phyloP scores from a whole-genome alignment of 2,888 invertebrate species.

The Hydropsyche betteni region DNA sequence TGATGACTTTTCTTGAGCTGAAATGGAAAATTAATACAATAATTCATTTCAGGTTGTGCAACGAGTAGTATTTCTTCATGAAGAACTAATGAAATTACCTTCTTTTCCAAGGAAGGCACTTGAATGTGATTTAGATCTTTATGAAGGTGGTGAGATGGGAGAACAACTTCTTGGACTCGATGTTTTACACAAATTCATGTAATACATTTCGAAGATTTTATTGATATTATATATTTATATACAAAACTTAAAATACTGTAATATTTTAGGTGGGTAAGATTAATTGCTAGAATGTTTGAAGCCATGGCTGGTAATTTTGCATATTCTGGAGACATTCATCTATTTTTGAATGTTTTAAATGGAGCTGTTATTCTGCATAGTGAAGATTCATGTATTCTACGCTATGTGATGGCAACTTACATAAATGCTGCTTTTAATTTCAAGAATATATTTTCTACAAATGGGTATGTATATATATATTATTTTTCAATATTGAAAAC shows the following conservation, averaged over 20 bases:
- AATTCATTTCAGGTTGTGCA: constrained; percentile 79
- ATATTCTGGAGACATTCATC: constrained; percentile 94
- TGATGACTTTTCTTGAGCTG: neutral
- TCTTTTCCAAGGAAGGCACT: constrained; percentile 98
- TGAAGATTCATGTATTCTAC: constrained; percentile 93
- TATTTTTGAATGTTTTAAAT: constrained; percentile 97
- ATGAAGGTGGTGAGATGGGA: constrained; percentile 88
- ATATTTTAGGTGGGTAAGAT: constrained; percentile 82
- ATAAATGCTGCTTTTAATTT: constrained; percentile 98
- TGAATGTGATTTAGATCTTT: constrained; percentile 94
- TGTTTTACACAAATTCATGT: constrained; percentile 96
- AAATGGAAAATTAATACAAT: neutral
- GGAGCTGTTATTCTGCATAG: constrained; percentile 96
- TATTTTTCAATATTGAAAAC: neutral
- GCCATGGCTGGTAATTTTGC: constrained; percentile 98
- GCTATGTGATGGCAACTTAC: constrained; percentile 96
- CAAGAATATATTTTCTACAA: constrained; percentile 97
- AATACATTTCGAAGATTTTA: constrained; percentile 43
- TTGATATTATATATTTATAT: neutral
- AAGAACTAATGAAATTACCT: constrained; percentile 97
- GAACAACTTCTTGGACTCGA: constrained; percentile 92
- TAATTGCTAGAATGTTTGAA: constrained; percentile 96
- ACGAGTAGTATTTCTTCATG: constrained; percentile 96
- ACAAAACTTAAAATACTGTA: neutral
- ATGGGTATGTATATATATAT: constrained; percentile 70